Conservation (phyloP, 1,140 invertebrate species). For the Drosophila nasuta region DNA sequence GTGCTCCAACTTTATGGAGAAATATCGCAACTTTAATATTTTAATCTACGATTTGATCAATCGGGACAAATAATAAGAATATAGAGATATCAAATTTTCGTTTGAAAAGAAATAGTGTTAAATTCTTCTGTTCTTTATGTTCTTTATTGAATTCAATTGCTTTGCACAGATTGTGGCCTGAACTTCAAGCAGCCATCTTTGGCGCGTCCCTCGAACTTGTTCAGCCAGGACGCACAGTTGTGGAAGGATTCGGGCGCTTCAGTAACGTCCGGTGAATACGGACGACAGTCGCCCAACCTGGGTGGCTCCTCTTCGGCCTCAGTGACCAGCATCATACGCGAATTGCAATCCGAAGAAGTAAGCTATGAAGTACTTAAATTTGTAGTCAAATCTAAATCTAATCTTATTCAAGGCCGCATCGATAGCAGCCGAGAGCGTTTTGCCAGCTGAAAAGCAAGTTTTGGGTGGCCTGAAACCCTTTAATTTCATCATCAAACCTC, state of each 20-base stretch:
- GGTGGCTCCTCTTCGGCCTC: constrained; percentile 67
- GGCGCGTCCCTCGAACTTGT: constrained; percentile 20
- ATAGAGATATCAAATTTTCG: too few species aligned
- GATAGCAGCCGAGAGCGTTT: constrained; percentile 48
- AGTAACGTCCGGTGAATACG: constrained; percentile 72
- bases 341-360: constrained; percentile 65
- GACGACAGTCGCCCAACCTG: constrained; percentile 46
- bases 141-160: too few species aligned
- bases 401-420: constrained; percentile 51
- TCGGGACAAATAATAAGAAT: too few species aligned
- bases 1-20: too few species aligned
- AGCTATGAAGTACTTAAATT: not conserved
- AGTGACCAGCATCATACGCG: constrained; percentile 61
- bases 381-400: not conserved
- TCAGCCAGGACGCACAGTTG: constrained; percentile 7
- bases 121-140: too few species aligned
- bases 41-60: too few species aligned
- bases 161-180: too few species aligned
- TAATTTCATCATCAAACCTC: constrained; percentile 70
- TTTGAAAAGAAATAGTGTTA: too few species aligned
- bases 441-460: constrained; percentile 13
- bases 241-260: constrained; percentile 66
- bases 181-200: not conserved
- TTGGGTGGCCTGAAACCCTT: constrained; percentile 38
- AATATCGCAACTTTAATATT: too few species aligned